phyloP scores from a whole-genome alignment of 64 coral and sea anemone species.

The Porites australiensis region DNA sequence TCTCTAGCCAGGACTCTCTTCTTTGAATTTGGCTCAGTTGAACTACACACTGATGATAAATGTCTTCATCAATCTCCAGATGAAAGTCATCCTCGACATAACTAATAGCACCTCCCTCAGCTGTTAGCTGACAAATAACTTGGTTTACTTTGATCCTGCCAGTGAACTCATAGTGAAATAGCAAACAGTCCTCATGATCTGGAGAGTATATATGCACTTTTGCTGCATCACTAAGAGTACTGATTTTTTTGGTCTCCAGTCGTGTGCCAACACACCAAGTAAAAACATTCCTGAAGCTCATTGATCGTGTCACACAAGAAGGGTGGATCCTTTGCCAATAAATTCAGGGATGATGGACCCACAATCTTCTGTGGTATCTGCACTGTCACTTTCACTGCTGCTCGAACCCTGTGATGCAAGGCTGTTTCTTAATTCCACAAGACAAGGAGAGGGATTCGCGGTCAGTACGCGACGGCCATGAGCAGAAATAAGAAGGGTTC shows the following conservation, averaged over 20 bases:
- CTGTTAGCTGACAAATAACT: slow-evolving; percentile 28
- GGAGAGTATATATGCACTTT: slow-evolving; percentile 40
- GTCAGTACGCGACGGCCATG: slow-evolving; percentile 19
- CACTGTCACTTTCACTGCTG: background rate
- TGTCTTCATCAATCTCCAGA: slow-evolving; percentile 49
- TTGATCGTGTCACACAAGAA: slow-evolving; percentile 22
- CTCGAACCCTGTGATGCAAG: slow-evolving; percentile 21
- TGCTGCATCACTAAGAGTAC: background rate
- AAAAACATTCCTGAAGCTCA: slow-evolving; percentile 41
- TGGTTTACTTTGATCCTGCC: slow-evolving; percentile 37
- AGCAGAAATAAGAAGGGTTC: slow-evolving; percentile 23
- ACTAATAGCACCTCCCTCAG: background rate
- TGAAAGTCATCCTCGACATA: slow-evolving; percentile 48
- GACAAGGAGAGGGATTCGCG: slow-evolving; percentile 38
- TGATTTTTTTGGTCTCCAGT: slow-evolving; percentile 20
- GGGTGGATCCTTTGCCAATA: slow-evolving; percentile 50
- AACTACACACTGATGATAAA: slow-evolving; percentile 50
- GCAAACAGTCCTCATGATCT: slow-evolving; percentile 53
- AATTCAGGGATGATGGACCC: too few species aligned
- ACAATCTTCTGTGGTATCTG: too few species aligned
- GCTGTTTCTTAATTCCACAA: slow-evolving; percentile 29
- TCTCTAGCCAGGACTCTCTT: too few species aligned
- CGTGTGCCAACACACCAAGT: slow-evolving; percentile 35
- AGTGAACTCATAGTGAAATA: slow-evolving; percentile 57
- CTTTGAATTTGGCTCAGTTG: background rate